Percentiles rank a stretch among this genome's conserved stretches.
These are phyloP conservation scores for Thymelicus acteon DNA, from an alignment of 2,888 invertebrate genomes.

Conservation along the genomic window DNA sequence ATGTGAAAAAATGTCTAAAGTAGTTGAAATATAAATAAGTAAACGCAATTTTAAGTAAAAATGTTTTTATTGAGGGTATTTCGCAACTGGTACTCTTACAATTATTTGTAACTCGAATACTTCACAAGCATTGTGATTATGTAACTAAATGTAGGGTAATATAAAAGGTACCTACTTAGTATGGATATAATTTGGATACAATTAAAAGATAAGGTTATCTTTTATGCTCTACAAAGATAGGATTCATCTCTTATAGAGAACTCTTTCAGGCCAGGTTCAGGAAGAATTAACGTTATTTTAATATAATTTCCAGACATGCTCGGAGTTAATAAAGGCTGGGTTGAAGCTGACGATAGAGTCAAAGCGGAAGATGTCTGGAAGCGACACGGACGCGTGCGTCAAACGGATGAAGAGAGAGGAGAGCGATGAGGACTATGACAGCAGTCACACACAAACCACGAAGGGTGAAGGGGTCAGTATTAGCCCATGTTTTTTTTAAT, in stretches of 20 bases:
- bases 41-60: too few species aligned
- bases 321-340: conserved; percentile 95
- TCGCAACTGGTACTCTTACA: too few species aligned
- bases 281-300: background rate
- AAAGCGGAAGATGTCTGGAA: conserved; percentile 91
- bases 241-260: too few species aligned
- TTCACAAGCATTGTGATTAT: too few species aligned
- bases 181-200: too few species aligned
- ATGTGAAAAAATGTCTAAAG: background rate
- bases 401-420: conserved; percentile 85
- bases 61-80: too few species aligned
- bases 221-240: too few species aligned
- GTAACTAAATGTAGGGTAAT: too few species aligned
- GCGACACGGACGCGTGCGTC: conserved; percentile 80
- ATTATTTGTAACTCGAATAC: too few species aligned
- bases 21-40: background rate
- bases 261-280: too few species aligned
- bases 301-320: conserved; percentile 88
- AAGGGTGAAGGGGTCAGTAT: conserved; percentile 83
- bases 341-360: conserved; percentile 95
- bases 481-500: background rate
- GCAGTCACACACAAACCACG: conserved; percentile 79
- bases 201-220: too few species aligned
- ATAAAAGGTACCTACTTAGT: too few species aligned
- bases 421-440: conserved; percentile 86